Evolutionary conservation across 2,797 vertebrate species (phyloP).

Genomic region (Tarsius wallacei): DNA sequence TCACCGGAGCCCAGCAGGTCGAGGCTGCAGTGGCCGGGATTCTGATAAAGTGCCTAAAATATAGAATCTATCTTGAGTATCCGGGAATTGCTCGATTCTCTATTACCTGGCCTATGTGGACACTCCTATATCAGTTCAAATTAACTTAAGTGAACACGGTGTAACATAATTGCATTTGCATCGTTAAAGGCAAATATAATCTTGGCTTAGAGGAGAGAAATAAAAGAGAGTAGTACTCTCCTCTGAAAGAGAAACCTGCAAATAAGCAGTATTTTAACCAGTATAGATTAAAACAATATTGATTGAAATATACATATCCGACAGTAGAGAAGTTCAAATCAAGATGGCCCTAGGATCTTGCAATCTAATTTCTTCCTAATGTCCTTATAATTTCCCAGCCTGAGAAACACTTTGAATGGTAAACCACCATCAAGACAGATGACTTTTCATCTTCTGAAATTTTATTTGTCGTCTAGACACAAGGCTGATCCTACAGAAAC

Average conservation of each 20-base stretch:
- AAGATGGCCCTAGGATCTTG: background rate
- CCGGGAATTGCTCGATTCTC: background rate
- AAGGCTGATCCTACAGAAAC: slow-evolving; percentile 21
- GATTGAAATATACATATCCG: background rate
- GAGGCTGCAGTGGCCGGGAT: too few relatives aligned
- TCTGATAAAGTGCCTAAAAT: background rate
- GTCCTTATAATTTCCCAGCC: accelerated
- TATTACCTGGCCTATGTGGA: slow-evolving; percentile 3
- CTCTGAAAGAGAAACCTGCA: slow-evolving; percentile 59
- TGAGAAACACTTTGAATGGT: background rate
- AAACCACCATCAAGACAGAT: background rate
- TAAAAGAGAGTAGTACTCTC: background rate
- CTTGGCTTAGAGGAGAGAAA: background rate
- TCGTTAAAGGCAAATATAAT: slow-evolving; percentile 25
- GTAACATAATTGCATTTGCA: slow-evolving; percentile 54
- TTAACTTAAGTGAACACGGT: background rate
- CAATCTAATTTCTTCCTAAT: slow-evolving; percentile 43
- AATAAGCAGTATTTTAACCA: slow-evolving; percentile 41
- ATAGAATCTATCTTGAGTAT: background rate
- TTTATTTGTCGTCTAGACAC: slow-evolving; percentile 44
- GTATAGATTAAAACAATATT: slow-evolving; percentile 52
- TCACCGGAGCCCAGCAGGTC: too few relatives aligned
- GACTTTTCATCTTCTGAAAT: slow-evolving; percentile 37
- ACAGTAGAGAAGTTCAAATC: background rate
- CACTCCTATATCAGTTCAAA: slow-evolving; percentile 6